Conservation (phyloP, 2,797 vertebrate genomes). For the Molothrus aeneus region DNA sequence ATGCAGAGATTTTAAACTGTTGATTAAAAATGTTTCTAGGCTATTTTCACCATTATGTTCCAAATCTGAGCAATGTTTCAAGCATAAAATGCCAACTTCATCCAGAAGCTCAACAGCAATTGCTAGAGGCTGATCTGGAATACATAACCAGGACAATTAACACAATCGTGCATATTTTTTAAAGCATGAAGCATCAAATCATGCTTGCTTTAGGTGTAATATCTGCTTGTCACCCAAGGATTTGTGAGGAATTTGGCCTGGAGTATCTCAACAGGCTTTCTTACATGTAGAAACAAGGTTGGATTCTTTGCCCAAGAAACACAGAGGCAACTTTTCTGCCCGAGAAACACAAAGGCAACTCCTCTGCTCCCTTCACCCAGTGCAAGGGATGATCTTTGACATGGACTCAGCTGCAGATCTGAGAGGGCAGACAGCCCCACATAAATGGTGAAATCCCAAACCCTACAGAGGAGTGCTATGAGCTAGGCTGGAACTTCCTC, state of each 20-base stretch:
- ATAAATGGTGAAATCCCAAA: neutral
- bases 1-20: neutral
- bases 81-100: slow-evolving; percentile 51
- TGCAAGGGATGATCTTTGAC: neutral
- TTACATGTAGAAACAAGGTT: neutral
- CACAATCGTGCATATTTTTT: neutral
- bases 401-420: neutral
- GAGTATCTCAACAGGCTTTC: neutral
- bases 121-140: slow-evolving; percentile 65
- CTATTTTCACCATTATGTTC: slow-evolving; percentile 41
- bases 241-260: neutral
- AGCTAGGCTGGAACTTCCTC: neutral
- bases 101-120: slow-evolving; percentile 64
- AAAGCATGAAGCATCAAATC: neutral
- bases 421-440: neutral
- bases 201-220: neutral
- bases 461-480: neutral
- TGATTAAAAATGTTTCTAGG: slow-evolving; percentile 18
- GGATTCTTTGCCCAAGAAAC: neutral
- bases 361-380: neutral
- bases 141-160: slow-evolving; percentile 55
- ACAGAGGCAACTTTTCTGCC: neutral
- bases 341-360: neutral
- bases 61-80: slow-evolving; percentile 53
- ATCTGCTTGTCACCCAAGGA: neutral